Evolutionary conservation across 2,113 vertebrate genomes (phyloP).

Genomic region (Microtus oregoni): DNA sequence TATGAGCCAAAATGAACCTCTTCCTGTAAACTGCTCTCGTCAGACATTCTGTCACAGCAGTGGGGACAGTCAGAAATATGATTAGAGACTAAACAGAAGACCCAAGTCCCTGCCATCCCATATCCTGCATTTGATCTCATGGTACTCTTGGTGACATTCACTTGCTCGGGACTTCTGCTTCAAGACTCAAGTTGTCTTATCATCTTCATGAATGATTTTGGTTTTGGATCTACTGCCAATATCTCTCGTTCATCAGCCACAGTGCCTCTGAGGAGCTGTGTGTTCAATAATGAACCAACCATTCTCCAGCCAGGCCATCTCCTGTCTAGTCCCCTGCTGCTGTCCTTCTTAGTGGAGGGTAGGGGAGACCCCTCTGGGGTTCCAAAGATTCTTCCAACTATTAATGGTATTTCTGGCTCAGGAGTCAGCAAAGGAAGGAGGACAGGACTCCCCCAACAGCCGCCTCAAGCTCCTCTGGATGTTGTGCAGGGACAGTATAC

Average conservation of each 20-base stretch:
- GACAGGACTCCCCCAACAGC: neutral
- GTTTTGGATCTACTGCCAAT: neutral
- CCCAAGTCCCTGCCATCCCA: neutral
- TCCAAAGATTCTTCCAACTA: neutral
- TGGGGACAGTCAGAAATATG: neutral
- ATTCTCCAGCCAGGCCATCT: neutral
- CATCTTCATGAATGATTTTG: neutral
- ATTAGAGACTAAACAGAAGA: neutral
- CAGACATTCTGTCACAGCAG: neutral
- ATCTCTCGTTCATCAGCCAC: neutral
- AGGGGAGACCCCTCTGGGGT: neutral
- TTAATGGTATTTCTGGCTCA: neutral
- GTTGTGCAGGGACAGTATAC: accelerated
- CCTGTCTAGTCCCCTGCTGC: neutral
- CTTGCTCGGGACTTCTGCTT: neutral
- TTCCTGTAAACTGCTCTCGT: too few species aligned
- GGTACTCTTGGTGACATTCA: neutral
- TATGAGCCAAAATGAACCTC: neutral
- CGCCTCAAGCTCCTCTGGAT: neutral
- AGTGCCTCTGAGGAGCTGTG: neutral
- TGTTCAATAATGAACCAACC: neutral
- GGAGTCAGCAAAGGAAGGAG: neutral
- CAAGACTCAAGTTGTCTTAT: neutral
- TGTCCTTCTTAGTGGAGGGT: neutral
- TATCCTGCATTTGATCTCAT: neutral